Conservation (phyloP, 1,140 invertebrate species). For the Drosophila kurseongensis region DNA sequence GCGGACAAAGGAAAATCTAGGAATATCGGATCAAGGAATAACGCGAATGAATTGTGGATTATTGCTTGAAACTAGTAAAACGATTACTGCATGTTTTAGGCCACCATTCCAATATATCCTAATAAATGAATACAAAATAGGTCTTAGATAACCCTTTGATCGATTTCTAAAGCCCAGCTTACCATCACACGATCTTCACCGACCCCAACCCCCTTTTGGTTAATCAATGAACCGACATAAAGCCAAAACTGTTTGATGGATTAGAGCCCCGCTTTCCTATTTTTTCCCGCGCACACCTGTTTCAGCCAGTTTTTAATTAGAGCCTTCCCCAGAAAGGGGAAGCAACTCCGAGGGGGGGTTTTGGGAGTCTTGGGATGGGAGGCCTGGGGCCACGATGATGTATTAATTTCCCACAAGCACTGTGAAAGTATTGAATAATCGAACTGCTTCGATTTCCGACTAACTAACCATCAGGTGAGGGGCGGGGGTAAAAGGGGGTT, state of each 20-base stretch:
- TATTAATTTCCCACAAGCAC: conserved; percentile 75
- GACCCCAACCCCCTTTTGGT: conserved; percentile 8
- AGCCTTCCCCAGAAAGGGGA: conserved; percentile 1
- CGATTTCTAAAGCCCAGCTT: not conserved
- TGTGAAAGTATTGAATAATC: conserved; percentile 76
- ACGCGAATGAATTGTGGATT: conserved; percentile 9
- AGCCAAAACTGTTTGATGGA: conserved; percentile 25
- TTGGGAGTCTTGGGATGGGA: not conserved
- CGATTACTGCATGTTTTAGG: not conserved
- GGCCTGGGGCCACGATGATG: conserved; percentile 58
- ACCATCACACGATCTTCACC: not conserved
- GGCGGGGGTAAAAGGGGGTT: not conserved
- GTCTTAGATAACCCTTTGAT: no score
- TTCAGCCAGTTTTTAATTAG: conserved; percentile 46
- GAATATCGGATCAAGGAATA: conserved; percentile 8
- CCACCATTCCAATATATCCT: not conserved
- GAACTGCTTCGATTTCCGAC: conserved; percentile 35
- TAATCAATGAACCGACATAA: conserved; percentile 28
- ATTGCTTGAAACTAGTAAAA: not conserved
- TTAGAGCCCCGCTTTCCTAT: conserved; percentile 3
- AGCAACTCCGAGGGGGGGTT: not conserved
- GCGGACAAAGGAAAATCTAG: conserved; percentile 8
- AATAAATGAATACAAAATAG: not conserved
- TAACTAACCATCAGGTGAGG: conserved; percentile 27
- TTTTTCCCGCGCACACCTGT: conserved; percentile 28